Percentiles rank a stretch among this genome's conserved stretches.
phyloP scores from a whole-genome alignment of 2,113 vertebrate genomes.

The Sebastes fasciatus region DNA sequence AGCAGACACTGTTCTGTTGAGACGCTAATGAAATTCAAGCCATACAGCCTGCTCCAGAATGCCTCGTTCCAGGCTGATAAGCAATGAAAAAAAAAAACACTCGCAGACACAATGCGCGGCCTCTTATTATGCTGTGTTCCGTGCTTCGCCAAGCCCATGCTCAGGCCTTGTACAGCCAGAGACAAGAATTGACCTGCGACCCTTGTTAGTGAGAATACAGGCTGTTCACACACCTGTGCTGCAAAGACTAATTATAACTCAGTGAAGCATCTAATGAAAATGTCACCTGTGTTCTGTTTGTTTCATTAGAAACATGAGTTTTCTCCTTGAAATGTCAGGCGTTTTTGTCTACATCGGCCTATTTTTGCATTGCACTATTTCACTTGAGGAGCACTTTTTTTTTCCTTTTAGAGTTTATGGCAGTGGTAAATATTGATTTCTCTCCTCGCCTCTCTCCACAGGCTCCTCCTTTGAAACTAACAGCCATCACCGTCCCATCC shows the following conservation, averaged over 20 bases:
- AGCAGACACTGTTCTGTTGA: slow-evolving; percentile 71
- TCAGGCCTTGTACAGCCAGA: slow-evolving; percentile 48
- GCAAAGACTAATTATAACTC: slow-evolving; percentile 50
- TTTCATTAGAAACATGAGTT: slow-evolving; percentile 27
- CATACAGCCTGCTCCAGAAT: slow-evolving; percentile 69
- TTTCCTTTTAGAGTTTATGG: slow-evolving; percentile 19
- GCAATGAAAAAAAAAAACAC: slow-evolving; percentile 50
- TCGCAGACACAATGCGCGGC: slow-evolving; percentile 46
- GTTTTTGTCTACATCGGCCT: not conserved
- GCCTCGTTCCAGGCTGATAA: slow-evolving; percentile 78
- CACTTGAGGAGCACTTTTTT: not conserved
- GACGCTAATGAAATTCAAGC: slow-evolving; percentile 82
- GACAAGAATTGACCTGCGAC: slow-evolving; percentile 66
- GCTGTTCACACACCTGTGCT: slow-evolving; percentile 72
- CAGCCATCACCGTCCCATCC: slow-evolving; percentile 88
- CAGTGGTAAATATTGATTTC: slow-evolving; percentile 53
- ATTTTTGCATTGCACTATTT: slow-evolving; percentile 4
- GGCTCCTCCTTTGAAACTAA: slow-evolving; percentile 97
- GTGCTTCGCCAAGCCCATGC: slow-evolving; percentile 53
- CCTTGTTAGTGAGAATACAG: slow-evolving; percentile 62
- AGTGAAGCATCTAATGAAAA: slow-evolving; percentile 51
- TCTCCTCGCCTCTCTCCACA: slow-evolving; percentile 62
- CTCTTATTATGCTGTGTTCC: slow-evolving; percentile 60
- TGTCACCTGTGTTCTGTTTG: slow-evolving; percentile 34
- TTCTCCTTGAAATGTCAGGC: slow-evolving; percentile 8